Base-by-base conservation (phyloP, 2,888 invertebrate genomes). In the Cecidostiba fungosa region DNA sequence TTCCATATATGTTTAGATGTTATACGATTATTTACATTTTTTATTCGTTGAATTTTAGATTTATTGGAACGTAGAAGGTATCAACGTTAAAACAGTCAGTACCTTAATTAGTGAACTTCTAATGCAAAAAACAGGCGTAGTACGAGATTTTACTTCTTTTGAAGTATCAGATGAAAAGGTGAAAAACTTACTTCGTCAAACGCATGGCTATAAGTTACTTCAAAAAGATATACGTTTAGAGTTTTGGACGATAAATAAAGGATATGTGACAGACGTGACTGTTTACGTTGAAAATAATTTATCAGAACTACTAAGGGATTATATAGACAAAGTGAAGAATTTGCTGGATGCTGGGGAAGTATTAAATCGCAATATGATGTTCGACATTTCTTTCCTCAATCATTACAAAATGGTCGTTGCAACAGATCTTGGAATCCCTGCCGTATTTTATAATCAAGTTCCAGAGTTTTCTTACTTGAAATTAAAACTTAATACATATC, bases 371-470 rank as follows among this genome's bases (percentile, higher is more conserved):
- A 90, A 90, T 32, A 73, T 47, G 76, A 73, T 54, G 74, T 90
- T 91, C 29, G 70, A 66, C 36, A 73, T 92, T 1, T 5, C 43
- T 0, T 91, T 90, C 62, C 82, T 88, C 0, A 88, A 88, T 43
- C 85, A 90, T 1, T 91, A 88, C 72, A 90, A 91, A 80, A 89
- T 91, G 88, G 88, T 89, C 4, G 89, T 94, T 14, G 91, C 93
- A 0, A 94, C 93, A 3, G 94, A 94, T 72, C 89, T 94, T 62
- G 94, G 94, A 85, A 86, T 94, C 36, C 92, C 93, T 0, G 92
- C 91, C 0, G 59, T 92, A 0, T 89, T 93, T 54, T 89, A 90
- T 23, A 91, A 89, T n/a, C 88, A 89, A 32, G 87, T 91, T 10
- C 94, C 94, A 0, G 54, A 87, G 0, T 74, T 93, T 16, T 59